Evolutionary conservation across 2,113 vertebrate species (phyloP).

Genomic region (Motacilla tschutschensis): DNA sequence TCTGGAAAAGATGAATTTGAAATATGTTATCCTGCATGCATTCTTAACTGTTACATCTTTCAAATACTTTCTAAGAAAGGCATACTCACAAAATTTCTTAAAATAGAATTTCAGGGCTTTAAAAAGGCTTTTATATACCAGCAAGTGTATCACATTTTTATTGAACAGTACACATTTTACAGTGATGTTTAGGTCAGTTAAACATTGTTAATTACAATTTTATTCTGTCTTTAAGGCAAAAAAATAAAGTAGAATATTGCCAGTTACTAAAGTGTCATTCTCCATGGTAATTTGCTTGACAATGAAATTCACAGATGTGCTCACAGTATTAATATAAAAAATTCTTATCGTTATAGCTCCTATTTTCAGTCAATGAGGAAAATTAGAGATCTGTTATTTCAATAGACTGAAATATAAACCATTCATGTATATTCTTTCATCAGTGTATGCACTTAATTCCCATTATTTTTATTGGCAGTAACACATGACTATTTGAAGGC

Average conservation of each 20-base stretch:
- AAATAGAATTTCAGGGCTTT: not conserved
- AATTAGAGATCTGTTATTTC: conserved; percentile 48
- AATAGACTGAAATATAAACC: conserved; percentile 56
- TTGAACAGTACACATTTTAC: conserved; percentile 3
- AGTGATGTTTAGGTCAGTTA: conserved; percentile 48
- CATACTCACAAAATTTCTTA: not conserved
- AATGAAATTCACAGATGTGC: conserved; percentile 64
- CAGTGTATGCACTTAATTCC: conserved; percentile 50
- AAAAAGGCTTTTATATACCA: not conserved
- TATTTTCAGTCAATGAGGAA: conserved; percentile 56
- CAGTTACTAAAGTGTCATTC: conserved; percentile 50
- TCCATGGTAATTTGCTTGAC: conserved; percentile 52
- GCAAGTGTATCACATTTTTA: not conserved
- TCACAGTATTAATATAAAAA: conserved; percentile 30
- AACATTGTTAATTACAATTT: conserved; percentile 52
- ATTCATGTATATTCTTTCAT: conserved; percentile 51
- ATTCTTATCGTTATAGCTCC: conserved; percentile 17
- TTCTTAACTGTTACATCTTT: not conserved
- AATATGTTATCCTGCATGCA: not conserved
- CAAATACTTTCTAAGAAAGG: not conserved
- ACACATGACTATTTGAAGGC: conserved; percentile 44
- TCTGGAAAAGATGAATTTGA: not conserved
- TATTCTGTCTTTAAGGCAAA: conserved; percentile 42
- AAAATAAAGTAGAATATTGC: conserved; percentile 29
- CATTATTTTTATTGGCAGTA: conserved; percentile 61